Conservation (phyloP, 1,140 invertebrate genomes). For the Planococcus citri region DNA sequence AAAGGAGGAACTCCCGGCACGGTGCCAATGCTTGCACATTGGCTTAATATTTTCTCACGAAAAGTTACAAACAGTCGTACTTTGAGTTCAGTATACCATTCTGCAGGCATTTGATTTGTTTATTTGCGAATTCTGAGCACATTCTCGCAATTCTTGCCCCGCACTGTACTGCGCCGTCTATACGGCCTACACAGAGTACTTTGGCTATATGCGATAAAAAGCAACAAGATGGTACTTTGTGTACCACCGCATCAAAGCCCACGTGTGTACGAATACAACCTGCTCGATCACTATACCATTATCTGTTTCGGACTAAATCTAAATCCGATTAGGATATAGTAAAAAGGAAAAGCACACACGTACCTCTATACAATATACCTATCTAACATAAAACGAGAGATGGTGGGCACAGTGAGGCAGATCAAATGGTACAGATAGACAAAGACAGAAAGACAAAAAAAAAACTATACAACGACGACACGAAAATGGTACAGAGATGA, state of each 20-base stretch:
- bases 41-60: background rate
- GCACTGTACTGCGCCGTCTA: too few relatives aligned
- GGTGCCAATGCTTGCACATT: background rate
- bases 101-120: too few relatives aligned
- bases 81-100: too few relatives aligned
- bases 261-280: background rate
- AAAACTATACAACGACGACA: too few relatives aligned
- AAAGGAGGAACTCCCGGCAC: background rate
- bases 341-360: too few relatives aligned
- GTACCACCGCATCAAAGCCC: background rate
- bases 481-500: background rate
- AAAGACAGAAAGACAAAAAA: background rate
- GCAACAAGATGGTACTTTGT: background rate
- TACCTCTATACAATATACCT: too few relatives aligned
- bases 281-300: background rate
- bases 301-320: conserved; percentile 3
- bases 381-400: too few relatives aligned
- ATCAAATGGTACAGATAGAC: background rate
- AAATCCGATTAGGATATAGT: background rate
- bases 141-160: too few relatives aligned
- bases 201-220: too few relatives aligned
- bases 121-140: background rate
- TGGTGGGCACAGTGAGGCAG: too few relatives aligned
- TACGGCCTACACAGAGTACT: too few relatives aligned
- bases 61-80: background rate